Base-by-base conservation (phyloP, 2,888 invertebrate species). In the Tachina grossa region DNA sequence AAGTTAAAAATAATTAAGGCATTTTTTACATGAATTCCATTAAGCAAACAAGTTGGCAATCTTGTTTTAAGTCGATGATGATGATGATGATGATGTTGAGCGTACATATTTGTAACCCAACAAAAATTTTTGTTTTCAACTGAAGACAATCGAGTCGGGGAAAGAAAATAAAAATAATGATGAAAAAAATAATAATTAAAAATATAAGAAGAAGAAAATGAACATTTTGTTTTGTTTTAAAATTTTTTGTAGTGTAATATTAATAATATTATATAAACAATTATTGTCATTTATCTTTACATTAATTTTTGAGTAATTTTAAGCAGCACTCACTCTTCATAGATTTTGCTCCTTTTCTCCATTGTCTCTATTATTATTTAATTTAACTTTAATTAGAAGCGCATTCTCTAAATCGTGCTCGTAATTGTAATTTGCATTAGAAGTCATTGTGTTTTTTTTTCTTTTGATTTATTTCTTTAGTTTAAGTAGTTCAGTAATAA, bases 401-500 rank as follows among this genome's bases (percentile, higher is more conserved):
- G 16, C 75, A 68, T 81, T 81, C 53, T 53, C 53, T 53, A 68
- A 75, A 53, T 81, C 16, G 75, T 53, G 75, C 61, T 68, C 81
- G 66, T 68, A 68, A 51, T 83, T 6, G 6, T 31, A 31, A 31
- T 69, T 77, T 82, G 31, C 41, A 59, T 72, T 77, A 72, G 53
- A 53, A 83, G 83, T 72, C 79, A 71, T 78, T 59, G 68, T 77
- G 43, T 22, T 22, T 31, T 31, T 74, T 66, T 74, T 74, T 45
- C 53, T 3, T 43, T 68, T 68, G 9, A 16, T 75, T 66, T 59
- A 55, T 57, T 83, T 82, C 53, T 83, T 83, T 85, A 85, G 79
- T 83, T 85, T 85, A 83, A 85, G 85, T 85, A 85, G 85, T 80
- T 85, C 76, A 85, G 71, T 83, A 85, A 83, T 85, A 83, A 85